Conservation (phyloP, 2,113 vertebrate genomes). For the Echinops telfairi region DNA sequence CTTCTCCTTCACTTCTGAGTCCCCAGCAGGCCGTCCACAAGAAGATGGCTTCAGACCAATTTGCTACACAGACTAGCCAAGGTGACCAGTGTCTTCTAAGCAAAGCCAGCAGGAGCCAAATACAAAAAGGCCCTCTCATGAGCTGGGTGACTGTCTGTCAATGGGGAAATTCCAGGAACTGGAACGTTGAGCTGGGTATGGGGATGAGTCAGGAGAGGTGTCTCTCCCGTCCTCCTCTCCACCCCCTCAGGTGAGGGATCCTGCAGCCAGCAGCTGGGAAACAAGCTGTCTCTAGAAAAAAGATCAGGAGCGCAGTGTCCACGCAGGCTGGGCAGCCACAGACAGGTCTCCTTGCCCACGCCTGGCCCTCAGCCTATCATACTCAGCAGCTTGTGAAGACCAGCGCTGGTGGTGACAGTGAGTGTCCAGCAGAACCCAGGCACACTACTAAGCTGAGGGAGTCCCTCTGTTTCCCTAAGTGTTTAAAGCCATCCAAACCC, state of each 20-base stretch:
- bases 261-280: background rate
- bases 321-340: background rate
- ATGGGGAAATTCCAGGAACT: background rate
- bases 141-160: slow-evolving; percentile 1
- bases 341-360: background rate
- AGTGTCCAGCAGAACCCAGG: too few species aligned
- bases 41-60: background rate
- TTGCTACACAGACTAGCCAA: slow-evolving; percentile 31
- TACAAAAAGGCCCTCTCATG: background rate
- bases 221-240: background rate
- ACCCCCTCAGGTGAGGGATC: slow-evolving; percentile 20
- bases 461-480: background rate
- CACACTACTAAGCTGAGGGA: background rate
- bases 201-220: background rate
- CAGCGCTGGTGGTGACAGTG: background rate
- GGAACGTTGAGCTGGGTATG: background rate
- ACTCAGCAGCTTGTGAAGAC: slow-evolving; percentile 57
- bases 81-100: slow-evolving; percentile 27
- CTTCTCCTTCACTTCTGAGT: background rate
- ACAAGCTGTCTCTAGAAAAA: background rate
- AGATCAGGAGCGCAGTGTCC: background rate
- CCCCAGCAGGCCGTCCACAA: background rate
- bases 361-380: slow-evolving; percentile 50
- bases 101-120: slow-evolving; percentile 38
- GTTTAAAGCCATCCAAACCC: background rate